Evolutionary conservation across 1,140 invertebrate species (phyloP).

Genomic region (Lasioglossum baleicum): DNA sequence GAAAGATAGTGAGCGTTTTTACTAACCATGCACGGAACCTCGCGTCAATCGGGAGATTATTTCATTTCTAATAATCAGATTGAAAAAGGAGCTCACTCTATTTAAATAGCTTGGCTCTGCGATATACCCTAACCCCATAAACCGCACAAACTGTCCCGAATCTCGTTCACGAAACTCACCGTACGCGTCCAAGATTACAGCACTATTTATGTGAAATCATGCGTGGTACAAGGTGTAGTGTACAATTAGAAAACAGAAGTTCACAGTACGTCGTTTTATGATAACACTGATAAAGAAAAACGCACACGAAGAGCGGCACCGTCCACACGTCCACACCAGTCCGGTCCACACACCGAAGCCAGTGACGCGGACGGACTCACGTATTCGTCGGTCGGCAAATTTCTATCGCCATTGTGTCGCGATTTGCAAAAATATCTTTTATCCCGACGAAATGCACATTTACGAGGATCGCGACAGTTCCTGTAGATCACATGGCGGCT

Average conservation of each 20-base stretch:
- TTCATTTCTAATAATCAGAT: too few species aligned
- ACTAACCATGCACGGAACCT: too few species aligned
- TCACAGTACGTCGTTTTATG: background rate
- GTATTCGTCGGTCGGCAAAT: background rate
- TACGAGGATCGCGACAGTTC: background rate
- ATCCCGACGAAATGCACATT: background rate
- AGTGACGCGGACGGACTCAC: constrained; percentile 2
- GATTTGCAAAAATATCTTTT: background rate
- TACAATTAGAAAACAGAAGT: background rate
- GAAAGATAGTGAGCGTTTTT: too few species aligned
- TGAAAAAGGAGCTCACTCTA: too few species aligned
- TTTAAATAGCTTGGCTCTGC: too few species aligned
- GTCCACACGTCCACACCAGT: too few species aligned
- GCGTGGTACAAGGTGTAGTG: background rate
- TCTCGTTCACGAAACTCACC: too few species aligned
- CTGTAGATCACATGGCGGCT: constrained; percentile 17
- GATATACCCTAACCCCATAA: background rate
- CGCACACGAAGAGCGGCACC: background rate
- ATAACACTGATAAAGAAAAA: background rate
- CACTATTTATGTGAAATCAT: background rate
- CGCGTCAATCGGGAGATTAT: too few species aligned
- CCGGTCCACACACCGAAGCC: background rate
- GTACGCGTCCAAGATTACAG: background rate
- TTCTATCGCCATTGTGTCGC: background rate
- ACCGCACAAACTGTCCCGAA: background rate